Base-by-base conservation (phyloP, 2,888 invertebrate species). In the Aromia moschata region DNA sequence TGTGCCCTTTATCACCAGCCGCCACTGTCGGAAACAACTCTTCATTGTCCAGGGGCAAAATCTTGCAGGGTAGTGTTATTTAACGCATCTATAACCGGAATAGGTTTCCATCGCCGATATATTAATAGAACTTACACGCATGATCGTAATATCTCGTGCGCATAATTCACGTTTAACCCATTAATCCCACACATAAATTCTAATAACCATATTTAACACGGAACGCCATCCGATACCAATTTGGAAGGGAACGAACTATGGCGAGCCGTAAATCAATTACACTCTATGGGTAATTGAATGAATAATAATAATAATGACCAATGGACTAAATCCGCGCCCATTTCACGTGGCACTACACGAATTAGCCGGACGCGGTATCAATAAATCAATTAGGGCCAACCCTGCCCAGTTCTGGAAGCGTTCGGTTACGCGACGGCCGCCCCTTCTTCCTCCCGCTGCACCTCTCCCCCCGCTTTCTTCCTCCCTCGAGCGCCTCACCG, bases 261-360 rank as follows among this genome's bases (percentile, higher is more conserved):
- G 20, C 41, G 18, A 33, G 54, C 49, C 55, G 66, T 69, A 69
- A 69, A 69, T 69, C 69, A 69, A 68, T 69, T 69, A 67, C 61
- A 60, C 61, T 53, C 51, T 56, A 58, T 59, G 59, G 25, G 47
- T 57, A 57, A 68, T 68, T 70, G 66, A 70, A 66, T 67, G 68
- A 67, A 68, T 62, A 62, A 68, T 62, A 62, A 68, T 64, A 62
- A 68, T 67, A 68, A 66, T 67, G 64, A 66, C 62, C 65, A 69
- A 65, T 65, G 56, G 56, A 53, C 37, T 37, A 33, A 53, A 56
- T 60, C 65, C 65, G 58, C 64, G 58, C 68, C 70, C 63, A 62
- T 68, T 60, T 63, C 56, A 55, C 47, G 60, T 61, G 52, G 51
- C 49, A 58, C 57, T 62, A 63, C 58, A 45, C 46, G 58, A 65